Evolutionary conservation across 2,113 vertebrate species (phyloP), one percentile per base, ranked within the genome.

Genomic region (Lichenostomus cassidix): DNA sequence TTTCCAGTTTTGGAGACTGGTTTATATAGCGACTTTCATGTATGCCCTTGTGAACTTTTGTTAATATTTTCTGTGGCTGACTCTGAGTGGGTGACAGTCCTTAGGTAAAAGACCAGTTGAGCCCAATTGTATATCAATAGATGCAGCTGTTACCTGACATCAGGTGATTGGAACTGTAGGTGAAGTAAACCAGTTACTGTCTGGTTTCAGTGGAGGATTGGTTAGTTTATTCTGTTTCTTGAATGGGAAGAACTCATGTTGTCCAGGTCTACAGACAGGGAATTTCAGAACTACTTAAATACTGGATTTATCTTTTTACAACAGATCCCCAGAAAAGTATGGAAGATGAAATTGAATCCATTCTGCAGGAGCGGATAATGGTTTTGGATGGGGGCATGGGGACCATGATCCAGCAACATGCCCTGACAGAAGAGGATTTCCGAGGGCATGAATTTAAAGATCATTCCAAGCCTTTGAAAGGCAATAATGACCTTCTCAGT

Each of bases 341-440:
- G 47, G 98, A 97, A 94, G 92, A 97, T 31, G 99, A 99, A 94
- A 97, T 99, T 33, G 97, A 97, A 82, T 96, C 95, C 13, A 68
- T 98, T 79, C 97, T 99, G 42, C 98, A 63, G 96, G 97, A 99
- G 70, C 98, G 98, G 89, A 99, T 99, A 76, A 98, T 99, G 99
- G 96, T 99, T 91, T 97, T 99, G 62, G 99, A 99, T 46, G 99
- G 99, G 17, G 99, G 98, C 10, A 99, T 99, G 99, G 99, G 99
- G 18, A 99, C 99, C n/a, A 99, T 99, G 99, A 99, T 99, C 92
- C 99, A 99, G 92, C 98, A 97, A 55, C 95, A 95, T 19, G 96
- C 83, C 7, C 96, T 99, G 4, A 96, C 96, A 63, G 99, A 99
- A 75, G 98, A 98, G 2, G 97, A 98, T 90, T 99, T 99, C 96